Evolutionary conservation across 1,140 invertebrate genomes (phyloP).

Genomic region (Drosophila mayri): DNA sequence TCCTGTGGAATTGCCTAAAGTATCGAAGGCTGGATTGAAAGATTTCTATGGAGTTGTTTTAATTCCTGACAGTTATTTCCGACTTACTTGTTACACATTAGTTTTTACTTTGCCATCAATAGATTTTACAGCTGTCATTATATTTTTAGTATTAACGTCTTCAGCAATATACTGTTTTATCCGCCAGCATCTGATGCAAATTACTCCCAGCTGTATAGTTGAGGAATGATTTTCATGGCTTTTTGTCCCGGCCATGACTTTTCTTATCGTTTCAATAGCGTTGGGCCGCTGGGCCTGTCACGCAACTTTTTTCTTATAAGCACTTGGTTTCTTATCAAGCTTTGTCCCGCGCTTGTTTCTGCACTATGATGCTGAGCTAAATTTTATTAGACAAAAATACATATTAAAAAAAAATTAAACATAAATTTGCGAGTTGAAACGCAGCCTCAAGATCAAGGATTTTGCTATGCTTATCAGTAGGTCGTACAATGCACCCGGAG

Average conservation of each 20-base stretch:
- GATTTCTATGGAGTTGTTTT: slow-evolving; percentile 21
- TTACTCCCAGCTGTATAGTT: slow-evolving; percentile 71
- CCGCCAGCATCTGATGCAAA: slow-evolving; percentile 49
- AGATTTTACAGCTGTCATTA: slow-evolving; percentile 31
- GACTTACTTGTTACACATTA: slow-evolving; percentile 6
- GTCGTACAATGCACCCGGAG: slow-evolving; percentile 77
- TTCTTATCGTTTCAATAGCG: slow-evolving; percentile 49
- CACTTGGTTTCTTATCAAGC: slow-evolving; percentile 55
- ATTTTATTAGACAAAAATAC: slow-evolving; percentile 42
- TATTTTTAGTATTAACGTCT: slow-evolving; percentile 27
- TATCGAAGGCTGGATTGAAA: slow-evolving; percentile 23
- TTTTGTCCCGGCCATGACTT: slow-evolving; percentile 17
- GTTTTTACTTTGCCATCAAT: neutral
- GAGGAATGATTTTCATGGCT: slow-evolving; percentile 10
- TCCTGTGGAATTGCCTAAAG: slow-evolving; percentile 60
- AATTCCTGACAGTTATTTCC: slow-evolving; percentile 22
- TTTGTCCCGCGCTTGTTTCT: slow-evolving; percentile 25
- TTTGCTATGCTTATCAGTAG: slow-evolving; percentile 62
- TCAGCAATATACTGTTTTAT: slow-evolving; percentile 33
- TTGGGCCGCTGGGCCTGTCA: slow-evolving; percentile 39
- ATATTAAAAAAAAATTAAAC: slow-evolving; percentile 19
- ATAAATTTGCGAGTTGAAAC: slow-evolving; percentile 72
- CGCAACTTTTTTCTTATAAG: slow-evolving; percentile 38
- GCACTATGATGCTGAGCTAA: slow-evolving; percentile 33
- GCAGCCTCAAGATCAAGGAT: slow-evolving; percentile 79